Evolutionary conservation across 2,888 invertebrate species (phyloP).

Genomic region (Eupithecia tripunctaria): DNA sequence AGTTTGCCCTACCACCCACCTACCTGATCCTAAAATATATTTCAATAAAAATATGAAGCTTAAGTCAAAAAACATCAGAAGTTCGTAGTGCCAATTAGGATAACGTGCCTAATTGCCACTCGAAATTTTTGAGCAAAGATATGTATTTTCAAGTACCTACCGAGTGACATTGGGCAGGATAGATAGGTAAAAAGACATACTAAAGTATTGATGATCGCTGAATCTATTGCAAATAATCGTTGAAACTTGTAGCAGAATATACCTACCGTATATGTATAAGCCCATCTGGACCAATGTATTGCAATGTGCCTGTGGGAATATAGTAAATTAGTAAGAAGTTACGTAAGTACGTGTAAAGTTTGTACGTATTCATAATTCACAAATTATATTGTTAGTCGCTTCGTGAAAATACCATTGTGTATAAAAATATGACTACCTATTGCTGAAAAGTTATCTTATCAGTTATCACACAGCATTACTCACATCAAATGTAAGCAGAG

Average conservation of each 20-base stretch:
- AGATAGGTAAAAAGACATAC: no score
- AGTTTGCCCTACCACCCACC: no score
- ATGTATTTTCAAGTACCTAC: neutral
- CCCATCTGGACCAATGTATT: neutral
- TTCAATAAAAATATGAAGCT: no score
- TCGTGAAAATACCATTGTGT: neutral
- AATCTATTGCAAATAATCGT: neutral
- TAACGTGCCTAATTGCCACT: no score
- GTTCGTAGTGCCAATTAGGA: no score
- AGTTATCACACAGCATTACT: neutral
- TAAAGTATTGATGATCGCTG: neutral
- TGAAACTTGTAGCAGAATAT: neutral
- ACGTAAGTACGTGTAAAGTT: neutral
- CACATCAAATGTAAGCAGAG: neutral
- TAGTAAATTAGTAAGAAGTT: no score
- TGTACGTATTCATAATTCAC: no score
- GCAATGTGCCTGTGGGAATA: neutral
- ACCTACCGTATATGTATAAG: neutral
- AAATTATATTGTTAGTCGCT: no score
- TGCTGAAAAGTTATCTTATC: neutral
- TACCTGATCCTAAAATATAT: no score
- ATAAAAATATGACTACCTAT: neutral
- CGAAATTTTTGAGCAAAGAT: neutral
- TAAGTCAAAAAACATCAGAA: no score
- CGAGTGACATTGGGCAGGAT: neutral